phyloP scores from a whole-genome alignment of 2,797 vertebrate species.

The Takifugu rubripes region DNA sequence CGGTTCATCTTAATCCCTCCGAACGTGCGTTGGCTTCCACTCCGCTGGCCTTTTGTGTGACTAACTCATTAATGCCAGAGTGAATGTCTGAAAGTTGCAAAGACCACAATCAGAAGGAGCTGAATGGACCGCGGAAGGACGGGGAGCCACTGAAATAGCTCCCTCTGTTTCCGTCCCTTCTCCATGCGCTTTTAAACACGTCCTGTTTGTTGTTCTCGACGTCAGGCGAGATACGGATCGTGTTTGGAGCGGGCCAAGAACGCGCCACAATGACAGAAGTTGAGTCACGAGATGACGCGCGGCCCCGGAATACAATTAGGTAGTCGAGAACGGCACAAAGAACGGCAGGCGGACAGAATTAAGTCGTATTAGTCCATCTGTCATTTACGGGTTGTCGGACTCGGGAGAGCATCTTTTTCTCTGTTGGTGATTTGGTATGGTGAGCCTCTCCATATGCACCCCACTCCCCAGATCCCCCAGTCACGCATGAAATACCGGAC shows the following conservation, averaged over 20 bases:
- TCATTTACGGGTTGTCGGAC: conserved; percentile 50
- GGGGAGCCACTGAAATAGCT: conserved; percentile 29
- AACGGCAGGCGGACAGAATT: conserved; percentile 59
- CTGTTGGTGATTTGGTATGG: conserved; percentile 42
- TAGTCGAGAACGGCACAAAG: conserved; percentile 46
- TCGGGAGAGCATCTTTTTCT: conserved; percentile 45
- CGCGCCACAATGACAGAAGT: conserved; percentile 36
- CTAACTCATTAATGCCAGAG: conserved; percentile 60
- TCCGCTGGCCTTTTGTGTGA: conserved; percentile 48
- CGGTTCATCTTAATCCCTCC: conserved; percentile 44
- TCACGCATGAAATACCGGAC: conserved; percentile 36
- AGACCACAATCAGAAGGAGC: conserved; percentile 50
- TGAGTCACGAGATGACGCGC: conserved; percentile 34
- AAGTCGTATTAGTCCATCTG: conserved; percentile 67
- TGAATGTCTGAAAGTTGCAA: conserved; percentile 45
- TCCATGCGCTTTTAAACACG: conserved; percentile 10
- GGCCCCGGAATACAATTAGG: conserved; percentile 36
- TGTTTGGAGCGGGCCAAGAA: conserved; percentile 40
- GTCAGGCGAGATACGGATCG: conserved; percentile 16
- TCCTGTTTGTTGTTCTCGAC: conserved; percentile 35
- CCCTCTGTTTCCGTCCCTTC: conserved; percentile 14
- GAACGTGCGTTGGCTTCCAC: conserved; percentile 40
- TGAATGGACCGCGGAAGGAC: conserved; percentile 47
- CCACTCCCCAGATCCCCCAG: conserved; percentile 34
- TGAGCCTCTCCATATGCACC: conserved; percentile 60